Conservation (phyloP, 1,140 invertebrate species). For the Trichonephila clavipes region DNA sequence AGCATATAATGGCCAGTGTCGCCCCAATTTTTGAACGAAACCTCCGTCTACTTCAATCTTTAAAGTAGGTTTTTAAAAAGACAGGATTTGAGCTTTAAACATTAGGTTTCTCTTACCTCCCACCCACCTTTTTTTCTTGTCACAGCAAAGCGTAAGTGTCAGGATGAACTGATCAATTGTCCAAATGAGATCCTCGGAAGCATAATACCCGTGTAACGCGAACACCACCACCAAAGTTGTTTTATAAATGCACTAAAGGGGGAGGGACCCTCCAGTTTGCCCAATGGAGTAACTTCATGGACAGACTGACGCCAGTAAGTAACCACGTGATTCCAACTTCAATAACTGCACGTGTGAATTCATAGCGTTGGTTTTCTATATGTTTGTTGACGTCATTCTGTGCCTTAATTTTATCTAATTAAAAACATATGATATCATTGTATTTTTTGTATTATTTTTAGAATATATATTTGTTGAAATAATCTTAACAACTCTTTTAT, state of each 20-base stretch:
- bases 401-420: too few relatives aligned
- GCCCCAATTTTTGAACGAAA: constrained; percentile 6
- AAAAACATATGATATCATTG: too few relatives aligned
- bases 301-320: too few relatives aligned
- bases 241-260: constrained; percentile 76
- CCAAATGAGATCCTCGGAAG: constrained; percentile 76
- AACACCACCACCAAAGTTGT: constrained; percentile 75
- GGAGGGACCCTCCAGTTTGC: constrained; percentile 57
- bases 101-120: constrained; percentile 9
- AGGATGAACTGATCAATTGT: constrained; percentile 77
- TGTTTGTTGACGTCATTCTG: too few relatives aligned
- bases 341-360: too few relatives aligned
- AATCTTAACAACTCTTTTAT: too few relatives aligned
- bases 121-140: neutral
- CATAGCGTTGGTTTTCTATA: too few relatives aligned
- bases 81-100: constrained; percentile 22
- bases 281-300: too few relatives aligned
- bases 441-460: too few relatives aligned
- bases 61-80: constrained; percentile 38
- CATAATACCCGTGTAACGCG: constrained; percentile 77
- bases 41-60: constrained; percentile 9
- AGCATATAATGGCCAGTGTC: constrained; percentile 2
- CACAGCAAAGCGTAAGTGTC: constrained; percentile 67
- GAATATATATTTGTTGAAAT: too few relatives aligned
- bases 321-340: too few relatives aligned